Percentiles rank a stretch among this genome's conserved stretches.
phyloP scores from a whole-genome alignment of 2,888 invertebrate genomes.

The Amphimallon solstitiale region DNA sequence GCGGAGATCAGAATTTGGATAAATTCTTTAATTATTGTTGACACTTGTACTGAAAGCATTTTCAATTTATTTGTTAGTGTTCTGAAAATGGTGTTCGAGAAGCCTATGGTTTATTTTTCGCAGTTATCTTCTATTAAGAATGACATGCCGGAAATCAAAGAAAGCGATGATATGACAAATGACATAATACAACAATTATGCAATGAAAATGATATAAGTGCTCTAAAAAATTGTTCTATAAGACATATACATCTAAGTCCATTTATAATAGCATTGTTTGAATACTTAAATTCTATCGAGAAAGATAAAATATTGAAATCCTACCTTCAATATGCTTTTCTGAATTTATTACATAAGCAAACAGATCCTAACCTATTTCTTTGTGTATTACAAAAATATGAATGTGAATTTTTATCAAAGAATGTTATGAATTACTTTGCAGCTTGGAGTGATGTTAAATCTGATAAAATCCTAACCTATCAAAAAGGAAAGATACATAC shows the following conservation, averaged over 20 bases:
- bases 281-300: slow-evolving; percentile 53
- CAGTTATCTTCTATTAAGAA: slow-evolving; percentile 43
- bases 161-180: not conserved
- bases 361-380: slow-evolving; percentile 66
- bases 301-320: slow-evolving; percentile 49
- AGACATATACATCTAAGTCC: slow-evolving; percentile 51
- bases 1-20: slow-evolving; percentile 75
- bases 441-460: slow-evolving; percentile 62
- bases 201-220: slow-evolving; percentile 43
- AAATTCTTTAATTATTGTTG: slow-evolving; percentile 53
- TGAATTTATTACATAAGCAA: slow-evolving; percentile 72
- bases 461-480: slow-evolving; percentile 42
- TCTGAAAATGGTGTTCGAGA: slow-evolving; percentile 46
- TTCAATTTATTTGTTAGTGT: slow-evolving; percentile 53
- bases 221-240: slow-evolving; percentile 39
- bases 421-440: slow-evolving; percentile 64
- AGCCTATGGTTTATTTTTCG: slow-evolving; percentile 49
- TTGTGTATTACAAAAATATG: slow-evolving; percentile 64
- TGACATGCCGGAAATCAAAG: not conserved
- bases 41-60: slow-evolving; percentile 49
- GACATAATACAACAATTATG: not conserved
- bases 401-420: slow-evolving; percentile 59
- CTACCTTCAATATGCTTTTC: slow-evolving; percentile 63
- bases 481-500: slow-evolving; percentile 49
- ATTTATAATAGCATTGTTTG: slow-evolving; percentile 60